These are phyloP conservation scores for Prosopocoilus inquinatus DNA, from an alignment of 2,888 invertebrate species.

Conservation along the genomic window DNA sequence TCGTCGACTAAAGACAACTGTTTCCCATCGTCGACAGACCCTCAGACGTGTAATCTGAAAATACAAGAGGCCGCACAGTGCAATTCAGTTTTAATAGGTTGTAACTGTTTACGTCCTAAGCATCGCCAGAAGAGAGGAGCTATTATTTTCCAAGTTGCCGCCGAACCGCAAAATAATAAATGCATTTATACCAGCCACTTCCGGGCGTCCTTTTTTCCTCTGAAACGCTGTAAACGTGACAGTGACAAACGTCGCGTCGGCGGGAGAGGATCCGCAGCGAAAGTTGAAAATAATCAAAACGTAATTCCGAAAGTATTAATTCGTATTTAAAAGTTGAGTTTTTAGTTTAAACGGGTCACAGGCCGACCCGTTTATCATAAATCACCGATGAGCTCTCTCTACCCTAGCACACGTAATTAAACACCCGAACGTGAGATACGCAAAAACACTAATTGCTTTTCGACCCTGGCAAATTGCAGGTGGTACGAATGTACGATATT, in stretches of 20 bases:
- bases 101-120: too few species aligned
- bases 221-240: too few species aligned
- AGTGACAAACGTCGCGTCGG: not conserved
- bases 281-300: slow-evolving; percentile 3
- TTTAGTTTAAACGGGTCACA: not conserved
- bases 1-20: too few species aligned
- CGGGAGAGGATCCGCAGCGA: not conserved
- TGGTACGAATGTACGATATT: slow-evolving; percentile 46
- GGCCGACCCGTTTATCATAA: slow-evolving; percentile 46
- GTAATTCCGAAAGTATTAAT: not conserved
- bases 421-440: slow-evolving; percentile 46
- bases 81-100: too few species aligned
- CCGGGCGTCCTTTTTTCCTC: too few species aligned
- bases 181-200: too few species aligned
- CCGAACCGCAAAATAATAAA: too few species aligned
- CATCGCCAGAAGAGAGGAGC: too few species aligned
- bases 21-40: too few species aligned
- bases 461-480: slow-evolving; percentile 51
- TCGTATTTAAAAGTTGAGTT: slow-evolving; percentile 1
- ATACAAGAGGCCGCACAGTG: too few species aligned
- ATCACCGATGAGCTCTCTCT: slow-evolving; percentile 42
- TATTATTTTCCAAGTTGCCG: too few species aligned
- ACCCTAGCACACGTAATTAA: slow-evolving; percentile 22
- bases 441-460: slow-evolving; percentile 52
- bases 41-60: too few species aligned